phyloP scores from a whole-genome alignment of 2,113 vertebrate species.

The Pelecanus crispus region DNA sequence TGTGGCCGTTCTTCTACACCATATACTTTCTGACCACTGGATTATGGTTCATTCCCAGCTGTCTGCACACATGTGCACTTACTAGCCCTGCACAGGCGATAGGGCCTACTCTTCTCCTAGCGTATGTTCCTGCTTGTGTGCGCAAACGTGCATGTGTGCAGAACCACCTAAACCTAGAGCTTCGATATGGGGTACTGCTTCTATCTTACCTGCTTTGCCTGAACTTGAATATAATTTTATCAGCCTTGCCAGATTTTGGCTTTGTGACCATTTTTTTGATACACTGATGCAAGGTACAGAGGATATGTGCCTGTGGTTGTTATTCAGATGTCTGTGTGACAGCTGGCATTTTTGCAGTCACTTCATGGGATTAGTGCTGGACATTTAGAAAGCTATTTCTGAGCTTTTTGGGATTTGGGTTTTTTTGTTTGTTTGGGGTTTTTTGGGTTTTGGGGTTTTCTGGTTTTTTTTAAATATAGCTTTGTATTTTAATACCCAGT shows the following conservation, averaged over 20 bases:
- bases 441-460: background rate
- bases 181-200: background rate
- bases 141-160: fast-evolving
- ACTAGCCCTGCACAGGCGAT: background rate
- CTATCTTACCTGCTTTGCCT: background rate
- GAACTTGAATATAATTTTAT: background rate
- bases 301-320: too few species aligned
- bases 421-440: background rate
- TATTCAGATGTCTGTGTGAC: background rate
- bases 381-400: background rate
- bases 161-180: background rate
- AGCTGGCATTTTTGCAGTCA: background rate
- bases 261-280: background rate
- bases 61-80: background rate
- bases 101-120: background rate
- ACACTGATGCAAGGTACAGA: background rate
- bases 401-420: too few species aligned
- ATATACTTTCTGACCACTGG: background rate
- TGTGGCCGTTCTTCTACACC: background rate
- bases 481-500: background rate
- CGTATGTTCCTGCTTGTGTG: too few species aligned
- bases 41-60: background rate
- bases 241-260: background rate
- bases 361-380: background rate
- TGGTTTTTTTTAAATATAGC: background rate